These are phyloP conservation scores for Zygaena filipendulae DNA, from an alignment of 2,888 invertebrate genomes.

Conservation along the genomic window DNA sequence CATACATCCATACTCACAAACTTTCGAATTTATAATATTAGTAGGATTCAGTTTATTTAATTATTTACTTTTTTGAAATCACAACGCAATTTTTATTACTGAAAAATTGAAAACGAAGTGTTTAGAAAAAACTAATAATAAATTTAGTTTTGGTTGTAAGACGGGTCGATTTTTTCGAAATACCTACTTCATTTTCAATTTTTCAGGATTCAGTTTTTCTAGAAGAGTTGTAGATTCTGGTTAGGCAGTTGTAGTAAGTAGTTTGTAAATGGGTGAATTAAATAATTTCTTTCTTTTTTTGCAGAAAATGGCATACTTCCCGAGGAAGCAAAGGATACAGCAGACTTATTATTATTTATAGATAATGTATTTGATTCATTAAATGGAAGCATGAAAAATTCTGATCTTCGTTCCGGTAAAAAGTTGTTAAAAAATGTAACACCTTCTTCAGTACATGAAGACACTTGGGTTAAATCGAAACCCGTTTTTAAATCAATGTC, in stretches of 20 bases:
- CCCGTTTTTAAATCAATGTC: slow-evolving; percentile 4
- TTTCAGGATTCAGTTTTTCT: too few relatives aligned
- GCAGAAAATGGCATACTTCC: slow-evolving; percentile 9
- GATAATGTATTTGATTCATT: slow-evolving; percentile 12
- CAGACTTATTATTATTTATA: slow-evolving; percentile 11
- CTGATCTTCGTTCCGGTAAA: slow-evolving; percentile 3
- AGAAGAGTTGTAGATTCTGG: not conserved
- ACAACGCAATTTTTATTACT: too few relatives aligned
- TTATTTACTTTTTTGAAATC: too few relatives aligned
- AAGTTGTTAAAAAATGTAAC: slow-evolving; percentile 6
- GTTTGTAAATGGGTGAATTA: too few relatives aligned
- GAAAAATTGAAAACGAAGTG: not conserved
- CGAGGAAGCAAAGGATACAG: slow-evolving; percentile 8
- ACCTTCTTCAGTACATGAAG: slow-evolving; percentile 9
- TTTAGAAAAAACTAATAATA: not conserved
- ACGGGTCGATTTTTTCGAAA: too few relatives aligned
- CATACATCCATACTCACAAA: too few relatives aligned
- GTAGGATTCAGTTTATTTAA: too few relatives aligned
- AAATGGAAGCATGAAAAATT: slow-evolving; percentile 10
- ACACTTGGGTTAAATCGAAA: slow-evolving; percentile 6
- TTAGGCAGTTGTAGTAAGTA: too few relatives aligned
- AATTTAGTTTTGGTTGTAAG: not conserved
- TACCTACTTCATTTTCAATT: too few relatives aligned
- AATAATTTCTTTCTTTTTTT: slow-evolving; percentile 9
- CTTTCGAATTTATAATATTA: too few relatives aligned